Percentiles rank a stretch among this genome's conserved stretches.
Conservation (phyloP, 2,797 vertebrate species). For the Malurus splendens region DNA sequence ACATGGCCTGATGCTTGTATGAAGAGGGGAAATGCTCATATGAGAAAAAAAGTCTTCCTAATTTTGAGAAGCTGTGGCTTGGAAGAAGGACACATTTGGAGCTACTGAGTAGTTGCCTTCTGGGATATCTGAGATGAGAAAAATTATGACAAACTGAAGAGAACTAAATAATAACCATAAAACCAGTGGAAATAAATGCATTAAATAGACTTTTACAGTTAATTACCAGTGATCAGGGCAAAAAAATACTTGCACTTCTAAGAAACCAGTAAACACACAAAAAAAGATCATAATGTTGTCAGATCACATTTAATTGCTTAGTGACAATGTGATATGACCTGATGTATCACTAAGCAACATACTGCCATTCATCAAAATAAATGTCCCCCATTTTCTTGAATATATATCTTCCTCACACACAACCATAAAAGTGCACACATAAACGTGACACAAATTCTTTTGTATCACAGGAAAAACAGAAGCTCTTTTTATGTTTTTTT, state of each 20-base stretch:
- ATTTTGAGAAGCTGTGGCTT: not conserved
- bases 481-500: not conserved
- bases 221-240: not conserved
- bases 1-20: not conserved
- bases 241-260: conserved; percentile 33
- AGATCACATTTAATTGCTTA: conserved; percentile 56
- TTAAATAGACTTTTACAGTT: not conserved
- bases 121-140: not conserved
- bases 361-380: conserved; percentile 39
- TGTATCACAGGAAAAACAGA: not conserved
- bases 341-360: conserved; percentile 47
- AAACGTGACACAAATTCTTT: not conserved
- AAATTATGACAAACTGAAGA: not conserved
- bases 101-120: not conserved
- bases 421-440: not conserved
- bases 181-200: not conserved
- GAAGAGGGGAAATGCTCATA: not conserved
- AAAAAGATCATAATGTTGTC: conserved; percentile 9
- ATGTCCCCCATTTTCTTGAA: not conserved
- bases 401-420: not conserved
- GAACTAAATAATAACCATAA: not conserved
- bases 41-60: not conserved
- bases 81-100: not conserved
- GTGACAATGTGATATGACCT: conserved; percentile 25
- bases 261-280: not conserved